phyloP scores from a whole-genome alignment of 2,888 invertebrate species.

The Dasysyrphus tricinctus region DNA sequence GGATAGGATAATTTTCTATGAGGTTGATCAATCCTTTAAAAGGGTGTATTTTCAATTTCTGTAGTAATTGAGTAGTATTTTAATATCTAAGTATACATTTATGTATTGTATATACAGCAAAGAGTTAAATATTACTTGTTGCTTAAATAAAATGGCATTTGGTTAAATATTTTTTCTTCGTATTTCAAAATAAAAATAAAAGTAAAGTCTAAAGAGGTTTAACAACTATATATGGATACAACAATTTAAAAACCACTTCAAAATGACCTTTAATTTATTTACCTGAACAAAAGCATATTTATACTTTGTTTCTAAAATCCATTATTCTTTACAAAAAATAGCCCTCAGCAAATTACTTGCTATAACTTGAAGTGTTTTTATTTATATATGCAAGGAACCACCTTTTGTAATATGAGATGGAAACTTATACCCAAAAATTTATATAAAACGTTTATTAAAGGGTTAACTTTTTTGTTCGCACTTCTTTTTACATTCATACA shows the following conservation, averaged over 20 bases:
- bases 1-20: too few relatives aligned
- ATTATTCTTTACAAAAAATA: background rate
- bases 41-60: too few relatives aligned
- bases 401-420: slow-evolving; percentile 26
- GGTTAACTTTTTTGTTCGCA: slow-evolving; percentile 5
- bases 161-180: too few relatives aligned
- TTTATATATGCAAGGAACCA: slow-evolving; percentile 3
- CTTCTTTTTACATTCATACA: background rate
- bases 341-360: background rate
- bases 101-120: too few relatives aligned
- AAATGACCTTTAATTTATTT: background rate
- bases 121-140: too few relatives aligned
- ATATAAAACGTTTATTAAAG: slow-evolving; percentile 25
- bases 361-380: slow-evolving; percentile 1
- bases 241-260: background rate
- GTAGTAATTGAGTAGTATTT: too few relatives aligned
- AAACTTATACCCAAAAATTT: slow-evolving; percentile 29
- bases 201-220: too few relatives aligned
- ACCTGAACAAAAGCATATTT: background rate
- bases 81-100: too few relatives aligned
- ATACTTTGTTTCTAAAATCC: background rate
- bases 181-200: too few relatives aligned
- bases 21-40: too few relatives aligned
- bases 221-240: too few relatives aligned
- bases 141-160: too few relatives aligned